A percentile compares a stretch with the other conserved stretches of the same genome.
phyloP scores from a whole-genome alignment of 2,797 vertebrate genomes.

The Craterocephalus amniculus region DNA sequence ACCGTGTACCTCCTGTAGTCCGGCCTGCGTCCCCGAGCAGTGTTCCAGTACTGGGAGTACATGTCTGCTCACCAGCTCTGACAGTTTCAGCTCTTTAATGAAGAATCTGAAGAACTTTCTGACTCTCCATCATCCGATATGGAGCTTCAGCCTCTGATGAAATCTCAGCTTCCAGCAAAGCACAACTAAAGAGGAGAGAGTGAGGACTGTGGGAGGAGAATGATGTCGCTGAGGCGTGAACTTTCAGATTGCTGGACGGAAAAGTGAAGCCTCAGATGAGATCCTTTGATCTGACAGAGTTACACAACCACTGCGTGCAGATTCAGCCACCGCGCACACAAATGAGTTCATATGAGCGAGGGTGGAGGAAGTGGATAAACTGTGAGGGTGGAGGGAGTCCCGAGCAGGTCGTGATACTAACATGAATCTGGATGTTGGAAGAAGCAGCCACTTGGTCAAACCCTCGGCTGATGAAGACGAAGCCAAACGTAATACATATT shows the following conservation, averaged over 20 bases:
- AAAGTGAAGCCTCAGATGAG: constrained; percentile 18
- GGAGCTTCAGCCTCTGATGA: constrained; percentile 1
- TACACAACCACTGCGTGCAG: constrained; percentile 23
- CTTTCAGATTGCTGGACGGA: constrained; percentile 28
- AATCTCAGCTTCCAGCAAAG: not conserved
- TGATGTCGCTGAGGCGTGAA: constrained; percentile 48
- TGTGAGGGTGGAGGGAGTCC: not conserved
- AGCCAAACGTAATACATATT: too few relatives aligned
- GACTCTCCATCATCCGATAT: not conserved
- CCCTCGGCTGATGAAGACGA: too few relatives aligned
- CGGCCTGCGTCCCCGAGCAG: constrained; percentile 44
- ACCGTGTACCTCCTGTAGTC: constrained; percentile 81
- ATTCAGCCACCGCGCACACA: not conserved
- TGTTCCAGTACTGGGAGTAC: constrained; percentile 67
- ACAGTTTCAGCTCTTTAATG: not conserved
- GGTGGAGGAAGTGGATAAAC: not conserved
- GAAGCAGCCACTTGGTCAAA: not conserved
- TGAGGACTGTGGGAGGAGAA: constrained; percentile 17
- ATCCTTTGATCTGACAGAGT: constrained; percentile 29
- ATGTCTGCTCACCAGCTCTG: constrained; percentile 41
- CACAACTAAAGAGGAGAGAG: not conserved
- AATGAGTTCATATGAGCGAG: not conserved
- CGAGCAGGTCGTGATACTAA: not conserved
- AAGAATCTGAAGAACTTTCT: not conserved
- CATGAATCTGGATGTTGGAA: not conserved